Evolutionary conservation across 2,113 vertebrate genomes (phyloP).

Genomic region (Cheirogaleus medius): DNA sequence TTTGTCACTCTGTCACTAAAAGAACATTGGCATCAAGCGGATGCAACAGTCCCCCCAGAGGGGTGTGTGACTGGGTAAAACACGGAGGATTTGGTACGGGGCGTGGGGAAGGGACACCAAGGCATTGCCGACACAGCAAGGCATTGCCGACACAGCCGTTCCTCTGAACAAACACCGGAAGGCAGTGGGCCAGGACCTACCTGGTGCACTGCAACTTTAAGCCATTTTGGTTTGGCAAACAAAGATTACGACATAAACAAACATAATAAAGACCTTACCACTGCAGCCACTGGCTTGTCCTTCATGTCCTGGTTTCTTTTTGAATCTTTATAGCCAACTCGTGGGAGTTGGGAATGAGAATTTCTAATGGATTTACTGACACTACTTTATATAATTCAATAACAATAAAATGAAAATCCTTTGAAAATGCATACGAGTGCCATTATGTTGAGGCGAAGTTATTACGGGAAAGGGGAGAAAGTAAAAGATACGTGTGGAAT

Average conservation of each 20-base stretch:
- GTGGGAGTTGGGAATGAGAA: neutral
- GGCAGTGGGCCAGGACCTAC: neutral
- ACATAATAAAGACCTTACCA: neutral
- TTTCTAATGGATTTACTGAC: conserved; percentile 42
- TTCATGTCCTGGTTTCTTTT: neutral
- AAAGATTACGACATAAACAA: neutral
- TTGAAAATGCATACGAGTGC: neutral
- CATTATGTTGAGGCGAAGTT: conserved; percentile 6
- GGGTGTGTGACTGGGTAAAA: neutral
- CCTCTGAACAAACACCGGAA: neutral
- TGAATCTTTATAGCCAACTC: neutral
- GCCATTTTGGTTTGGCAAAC: neutral
- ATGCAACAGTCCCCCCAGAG: neutral
- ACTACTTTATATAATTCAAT: conserved; percentile 6
- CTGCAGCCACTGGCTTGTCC: neutral
- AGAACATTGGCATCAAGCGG: neutral
- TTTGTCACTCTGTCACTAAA: neutral
- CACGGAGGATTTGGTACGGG: neutral
- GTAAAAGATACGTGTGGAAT: neutral
- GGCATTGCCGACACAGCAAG: rapidly evolving
- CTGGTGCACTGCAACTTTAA: neutral
- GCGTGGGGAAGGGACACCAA: too few species aligned
- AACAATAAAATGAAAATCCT: conserved; percentile 27
- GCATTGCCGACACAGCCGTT: rapidly evolving
- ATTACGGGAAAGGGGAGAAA: conserved; percentile 11